These are phyloP conservation scores for Julus scandinavius DNA, from an alignment of 2,888 invertebrate species.

Conservation along the genomic window DNA sequence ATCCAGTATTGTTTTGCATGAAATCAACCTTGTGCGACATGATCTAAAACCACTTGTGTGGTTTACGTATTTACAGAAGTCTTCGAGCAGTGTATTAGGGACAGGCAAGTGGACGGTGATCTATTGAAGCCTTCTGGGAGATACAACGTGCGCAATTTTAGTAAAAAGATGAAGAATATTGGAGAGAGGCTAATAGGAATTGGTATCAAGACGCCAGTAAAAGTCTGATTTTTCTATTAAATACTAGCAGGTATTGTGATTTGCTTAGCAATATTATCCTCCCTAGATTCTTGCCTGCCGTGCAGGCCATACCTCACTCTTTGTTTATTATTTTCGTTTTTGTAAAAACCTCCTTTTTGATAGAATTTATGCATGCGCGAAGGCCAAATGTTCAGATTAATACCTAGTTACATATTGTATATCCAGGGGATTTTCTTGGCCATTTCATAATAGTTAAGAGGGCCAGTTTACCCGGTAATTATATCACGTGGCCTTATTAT, in stretches of 20 bases:
- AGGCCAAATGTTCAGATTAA: too few species aligned
- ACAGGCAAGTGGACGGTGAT: constrained; percentile 30
- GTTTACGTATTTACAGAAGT: background rate
- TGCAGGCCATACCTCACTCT: background rate
- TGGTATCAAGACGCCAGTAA: background rate
- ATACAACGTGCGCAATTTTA: constrained; percentile 8
- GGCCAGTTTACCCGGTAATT: too few species aligned
- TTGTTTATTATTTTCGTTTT: background rate
- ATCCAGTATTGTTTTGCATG: background rate
- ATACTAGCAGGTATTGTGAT: background rate
- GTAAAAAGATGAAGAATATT: constrained; percentile 36
- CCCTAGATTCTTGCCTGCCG: background rate
- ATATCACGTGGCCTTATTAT: too few species aligned
- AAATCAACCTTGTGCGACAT: background rate
- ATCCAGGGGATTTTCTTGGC: too few species aligned
- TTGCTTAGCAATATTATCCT: background rate
- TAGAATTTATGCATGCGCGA: too few species aligned
- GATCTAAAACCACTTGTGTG: background rate
- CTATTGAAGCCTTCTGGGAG: background rate
- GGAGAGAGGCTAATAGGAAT: background rate
- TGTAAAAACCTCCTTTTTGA: background rate
- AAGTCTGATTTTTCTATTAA: background rate
- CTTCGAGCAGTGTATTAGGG: constrained; percentile 40
- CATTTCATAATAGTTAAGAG: too few species aligned
- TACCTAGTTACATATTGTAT: too few species aligned